Conservation (phyloP, 2,888 invertebrate genomes). For the Polydrusus tereticollis region DNA sequence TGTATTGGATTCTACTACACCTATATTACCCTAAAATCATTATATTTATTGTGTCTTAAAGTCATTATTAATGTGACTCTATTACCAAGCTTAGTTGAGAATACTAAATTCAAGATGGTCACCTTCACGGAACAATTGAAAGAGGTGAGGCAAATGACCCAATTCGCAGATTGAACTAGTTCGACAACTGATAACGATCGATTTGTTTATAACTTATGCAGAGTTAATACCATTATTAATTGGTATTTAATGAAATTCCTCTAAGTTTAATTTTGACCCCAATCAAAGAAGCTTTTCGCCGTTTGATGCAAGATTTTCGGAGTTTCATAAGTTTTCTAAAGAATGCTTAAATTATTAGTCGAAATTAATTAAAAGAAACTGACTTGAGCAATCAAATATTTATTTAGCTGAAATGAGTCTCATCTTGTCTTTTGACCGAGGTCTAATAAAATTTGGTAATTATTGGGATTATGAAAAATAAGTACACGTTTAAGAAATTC, state of each 20-base stretch:
- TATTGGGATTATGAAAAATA: neutral
- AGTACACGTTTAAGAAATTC: too few species aligned
- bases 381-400: neutral
- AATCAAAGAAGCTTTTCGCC: slow-evolving; percentile 5
- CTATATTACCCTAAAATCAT: too few species aligned
- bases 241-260: slow-evolving; percentile 8
- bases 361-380: neutral
- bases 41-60: too few species aligned
- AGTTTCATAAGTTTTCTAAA: slow-evolving; percentile 2
- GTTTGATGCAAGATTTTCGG: neutral
- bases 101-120: neutral
- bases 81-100: too few species aligned
- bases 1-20: too few species aligned
- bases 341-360: slow-evolving; percentile 7
- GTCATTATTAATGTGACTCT: too few species aligned
- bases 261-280: slow-evolving; percentile 7
- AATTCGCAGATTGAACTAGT: neutral
- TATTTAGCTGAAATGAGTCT: neutral
- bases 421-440: neutral
- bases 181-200: neutral
- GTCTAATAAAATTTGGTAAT: neutral
- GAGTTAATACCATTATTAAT: neutral
- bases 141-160: neutral
- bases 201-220: slow-evolving; percentile 5
- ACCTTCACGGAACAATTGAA: neutral